Evolutionary conservation across 2,113 vertebrate species (phyloP).

Genomic region (Gadus macrocephalus): DNA sequence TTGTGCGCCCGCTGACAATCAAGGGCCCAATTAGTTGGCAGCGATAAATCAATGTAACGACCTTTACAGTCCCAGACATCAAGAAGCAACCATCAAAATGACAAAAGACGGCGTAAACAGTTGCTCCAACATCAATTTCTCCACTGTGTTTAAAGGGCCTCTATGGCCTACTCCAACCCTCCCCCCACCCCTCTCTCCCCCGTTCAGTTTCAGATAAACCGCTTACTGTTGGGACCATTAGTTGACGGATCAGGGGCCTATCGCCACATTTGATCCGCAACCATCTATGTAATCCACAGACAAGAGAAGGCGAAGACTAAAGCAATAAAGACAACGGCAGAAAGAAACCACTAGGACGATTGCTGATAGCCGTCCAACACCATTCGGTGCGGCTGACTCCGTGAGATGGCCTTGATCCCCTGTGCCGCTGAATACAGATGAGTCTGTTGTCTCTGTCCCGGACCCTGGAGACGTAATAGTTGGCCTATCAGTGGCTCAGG

Average conservation of each 20-base stretch:
- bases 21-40: constrained; percentile 24
- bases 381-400: constrained; percentile 24
- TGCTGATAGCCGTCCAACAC: constrained; percentile 8
- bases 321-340: background rate
- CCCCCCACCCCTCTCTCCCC: background rate
- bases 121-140: constrained; percentile 13
- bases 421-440: constrained; percentile 30
- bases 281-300: constrained; percentile 2
- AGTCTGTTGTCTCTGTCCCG: constrained; percentile 28
- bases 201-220: too few relatives aligned
- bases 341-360: constrained; percentile 8
- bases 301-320: background rate
- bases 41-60: constrained; percentile 35
- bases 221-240: too few relatives aligned
- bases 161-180: background rate
- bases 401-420: constrained; percentile 40
- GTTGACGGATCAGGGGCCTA: too few relatives aligned
- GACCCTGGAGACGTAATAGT: constrained; percentile 46
- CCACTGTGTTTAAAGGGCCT: background rate
- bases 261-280: background rate
- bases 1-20: constrained; percentile 19
- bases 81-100: constrained; percentile 2
- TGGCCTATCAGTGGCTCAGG: constrained; percentile 42
- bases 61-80: constrained; percentile 27
- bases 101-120: constrained; percentile 13